These are phyloP conservation scores for Microchirus variegatus DNA, from an alignment of 2,797 vertebrate genomes.

Conservation along the genomic window DNA sequence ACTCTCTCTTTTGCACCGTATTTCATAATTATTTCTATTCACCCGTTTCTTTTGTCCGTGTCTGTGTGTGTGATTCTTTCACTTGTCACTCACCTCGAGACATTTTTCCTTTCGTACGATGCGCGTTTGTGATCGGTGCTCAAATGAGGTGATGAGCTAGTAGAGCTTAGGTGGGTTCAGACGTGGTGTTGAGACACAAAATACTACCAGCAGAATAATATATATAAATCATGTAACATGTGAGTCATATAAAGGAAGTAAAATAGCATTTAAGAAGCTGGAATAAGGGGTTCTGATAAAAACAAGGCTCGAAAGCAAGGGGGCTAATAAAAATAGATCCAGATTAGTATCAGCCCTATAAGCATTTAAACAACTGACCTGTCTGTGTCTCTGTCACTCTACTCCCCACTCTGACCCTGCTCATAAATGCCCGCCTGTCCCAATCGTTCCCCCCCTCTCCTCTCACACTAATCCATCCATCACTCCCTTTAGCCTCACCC, in stretches of 20 bases:
- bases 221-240: too few relatives aligned
- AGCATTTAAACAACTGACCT: slow-evolving; percentile 6
- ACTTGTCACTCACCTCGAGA: slow-evolving; percentile 43
- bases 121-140: slow-evolving; percentile 27
- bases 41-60: slow-evolving; percentile 17
- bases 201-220: too few relatives aligned
- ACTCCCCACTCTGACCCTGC: slow-evolving; percentile 1
- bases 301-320: too few relatives aligned
- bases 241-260: too few relatives aligned
- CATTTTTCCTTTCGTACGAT: slow-evolving; percentile 38
- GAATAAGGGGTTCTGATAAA: too few relatives aligned
- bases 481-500: slow-evolving; percentile 52
- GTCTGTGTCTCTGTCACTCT: background rate
- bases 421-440: slow-evolving; percentile 32
- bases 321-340: background rate
- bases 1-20: slow-evolving; percentile 34
- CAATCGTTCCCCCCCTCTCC: slow-evolving; percentile 9
- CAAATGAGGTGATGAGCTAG: slow-evolving; percentile 5
- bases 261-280: too few relatives aligned
- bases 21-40: slow-evolving; percentile 47
- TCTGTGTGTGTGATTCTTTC: slow-evolving; percentile 37
- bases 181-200: too few relatives aligned
- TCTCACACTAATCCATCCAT: slow-evolving; percentile 49
- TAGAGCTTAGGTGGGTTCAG: too few relatives aligned
- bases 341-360: slow-evolving; percentile 21